Conservation (phyloP, 1,140 invertebrate genomes). For the Zaprionus davidi region DNA sequence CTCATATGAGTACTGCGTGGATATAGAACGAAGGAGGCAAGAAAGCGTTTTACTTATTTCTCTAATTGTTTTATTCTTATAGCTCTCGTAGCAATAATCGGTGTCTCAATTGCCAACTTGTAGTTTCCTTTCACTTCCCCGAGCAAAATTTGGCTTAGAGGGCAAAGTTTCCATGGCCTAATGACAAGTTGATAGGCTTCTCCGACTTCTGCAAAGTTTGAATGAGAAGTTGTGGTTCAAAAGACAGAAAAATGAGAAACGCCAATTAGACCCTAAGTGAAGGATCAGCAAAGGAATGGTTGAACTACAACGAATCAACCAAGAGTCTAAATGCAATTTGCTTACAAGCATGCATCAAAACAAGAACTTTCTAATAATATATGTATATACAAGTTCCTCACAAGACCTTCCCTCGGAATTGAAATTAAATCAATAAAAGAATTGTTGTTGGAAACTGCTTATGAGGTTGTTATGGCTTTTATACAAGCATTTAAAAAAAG, state of each 20-base stretch:
- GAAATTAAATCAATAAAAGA: too few species aligned
- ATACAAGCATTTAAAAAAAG: too few species aligned
- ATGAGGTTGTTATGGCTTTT: too few species aligned
- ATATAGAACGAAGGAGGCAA: too few species aligned
- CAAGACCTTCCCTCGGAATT: too few species aligned
- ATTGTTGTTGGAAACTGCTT: too few species aligned
- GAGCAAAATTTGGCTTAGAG: constrained; percentile 9
- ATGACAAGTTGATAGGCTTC: constrained; percentile 33
- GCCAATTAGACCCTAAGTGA: background rate
- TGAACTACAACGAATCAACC: too few species aligned
- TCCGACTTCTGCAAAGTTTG: constrained; percentile 7
- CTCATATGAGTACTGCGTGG: background rate
- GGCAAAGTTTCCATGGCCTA: constrained; percentile 23
- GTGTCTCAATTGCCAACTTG: constrained; percentile 16
- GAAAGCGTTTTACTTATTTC: constrained; percentile 4
- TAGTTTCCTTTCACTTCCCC: background rate
- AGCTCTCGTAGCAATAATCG: constrained; percentile 8
- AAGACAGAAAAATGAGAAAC: constrained; percentile 2
- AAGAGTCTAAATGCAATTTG: too few species aligned
- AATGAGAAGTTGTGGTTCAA: constrained; percentile 8
- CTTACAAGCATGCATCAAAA: too few species aligned
- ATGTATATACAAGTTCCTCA: too few species aligned
- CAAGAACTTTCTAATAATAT: too few species aligned
- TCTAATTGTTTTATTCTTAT: constrained; percentile 28
- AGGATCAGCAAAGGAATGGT: background rate